Percentiles rank a stretch among this genome's conserved stretches.
These are phyloP conservation scores for Siniperca obscura DNA, from an alignment of 2,797 vertebrate genomes.

Conservation along the genomic window DNA sequence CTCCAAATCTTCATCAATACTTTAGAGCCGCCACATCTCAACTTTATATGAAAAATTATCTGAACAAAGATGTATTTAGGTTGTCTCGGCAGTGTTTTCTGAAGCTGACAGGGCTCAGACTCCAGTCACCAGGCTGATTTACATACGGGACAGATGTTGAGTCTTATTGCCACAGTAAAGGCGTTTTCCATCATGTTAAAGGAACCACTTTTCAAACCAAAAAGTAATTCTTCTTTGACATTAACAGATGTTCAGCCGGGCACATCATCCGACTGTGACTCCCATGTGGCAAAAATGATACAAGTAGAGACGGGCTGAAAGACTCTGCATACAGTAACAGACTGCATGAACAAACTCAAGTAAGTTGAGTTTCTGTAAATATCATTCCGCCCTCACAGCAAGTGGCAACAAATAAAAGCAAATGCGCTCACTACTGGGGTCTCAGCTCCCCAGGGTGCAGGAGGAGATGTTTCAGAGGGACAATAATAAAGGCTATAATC, in stretches of 20 bases:
- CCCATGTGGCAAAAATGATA: constrained; percentile 26
- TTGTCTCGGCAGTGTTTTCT: constrained; percentile 32
- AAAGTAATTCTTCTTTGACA: constrained; percentile 59
- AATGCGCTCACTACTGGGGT: constrained; percentile 15
- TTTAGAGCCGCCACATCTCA: constrained; percentile 12
- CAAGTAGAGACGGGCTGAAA: constrained; percentile 17
- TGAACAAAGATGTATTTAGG: constrained; percentile 34
- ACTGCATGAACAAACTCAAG: constrained; percentile 11
- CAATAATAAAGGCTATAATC: constrained; percentile 50
- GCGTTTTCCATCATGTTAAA: constrained; percentile 66
- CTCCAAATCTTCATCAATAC: constrained; percentile 27
- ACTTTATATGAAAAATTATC: constrained; percentile 32
- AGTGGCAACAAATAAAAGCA: constrained; percentile 46
- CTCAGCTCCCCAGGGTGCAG: constrained; percentile 30
- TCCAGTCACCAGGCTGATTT: constrained; percentile 53
- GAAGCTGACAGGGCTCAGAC: constrained; percentile 23
- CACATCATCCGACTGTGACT: constrained; percentile 28
- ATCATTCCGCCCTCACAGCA: constrained; percentile 22
- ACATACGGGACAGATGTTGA: constrained; percentile 73
- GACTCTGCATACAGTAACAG: constrained; percentile 24
- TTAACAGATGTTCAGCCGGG: constrained; percentile 67
- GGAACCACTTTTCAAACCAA: constrained; percentile 52
- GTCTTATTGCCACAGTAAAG: constrained; percentile 53
- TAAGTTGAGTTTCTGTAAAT: constrained; percentile 42
- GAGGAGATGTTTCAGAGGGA: constrained; percentile 37